These are phyloP conservation scores for Zoanthus gigantus DNA, from an alignment of 92 coral and sea anemone genomes.

Conservation along the genomic window DNA sequence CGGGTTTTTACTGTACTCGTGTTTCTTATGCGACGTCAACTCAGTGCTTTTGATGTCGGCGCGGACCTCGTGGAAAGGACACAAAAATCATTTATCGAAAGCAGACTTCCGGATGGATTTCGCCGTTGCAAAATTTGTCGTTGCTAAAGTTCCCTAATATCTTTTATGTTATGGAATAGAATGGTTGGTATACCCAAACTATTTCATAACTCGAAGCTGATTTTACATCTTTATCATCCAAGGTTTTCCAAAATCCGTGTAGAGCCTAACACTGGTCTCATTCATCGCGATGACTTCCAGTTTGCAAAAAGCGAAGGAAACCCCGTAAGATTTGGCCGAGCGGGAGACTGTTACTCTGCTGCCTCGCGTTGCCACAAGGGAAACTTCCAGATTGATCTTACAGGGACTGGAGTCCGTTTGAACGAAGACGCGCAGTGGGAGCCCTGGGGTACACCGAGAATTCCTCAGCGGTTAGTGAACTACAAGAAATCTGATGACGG, in stretches of 20 bases:
- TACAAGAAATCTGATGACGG: slow-evolving; percentile 85
- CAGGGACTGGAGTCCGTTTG: slow-evolving; percentile 93
- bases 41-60: no score
- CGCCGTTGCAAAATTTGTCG: no score
- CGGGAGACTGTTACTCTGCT: slow-evolving; percentile 97
- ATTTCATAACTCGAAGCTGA: neutral
- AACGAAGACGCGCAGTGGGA: slow-evolving; percentile 90
- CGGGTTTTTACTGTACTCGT: no score
- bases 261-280: slow-evolving; percentile 80
- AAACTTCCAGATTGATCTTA: slow-evolving; percentile 87
- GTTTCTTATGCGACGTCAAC: no score
- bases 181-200: no score
- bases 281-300: slow-evolving; percentile 90
- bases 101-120: no score
- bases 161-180: no score
- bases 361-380: slow-evolving; percentile 91
- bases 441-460: slow-evolving; percentile 96
- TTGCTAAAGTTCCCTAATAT: no score
- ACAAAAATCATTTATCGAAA: no score
- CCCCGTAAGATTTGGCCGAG: slow-evolving; percentile 94
- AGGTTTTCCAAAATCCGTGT: slow-evolving; percentile 95
- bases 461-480: slow-evolving; percentile 79
- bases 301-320: slow-evolving; percentile 89
- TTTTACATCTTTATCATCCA: neutral
- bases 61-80: no score